Base-by-base conservation (phyloP, 1,140 invertebrate species). In the Araneus ventricosus region DNA sequence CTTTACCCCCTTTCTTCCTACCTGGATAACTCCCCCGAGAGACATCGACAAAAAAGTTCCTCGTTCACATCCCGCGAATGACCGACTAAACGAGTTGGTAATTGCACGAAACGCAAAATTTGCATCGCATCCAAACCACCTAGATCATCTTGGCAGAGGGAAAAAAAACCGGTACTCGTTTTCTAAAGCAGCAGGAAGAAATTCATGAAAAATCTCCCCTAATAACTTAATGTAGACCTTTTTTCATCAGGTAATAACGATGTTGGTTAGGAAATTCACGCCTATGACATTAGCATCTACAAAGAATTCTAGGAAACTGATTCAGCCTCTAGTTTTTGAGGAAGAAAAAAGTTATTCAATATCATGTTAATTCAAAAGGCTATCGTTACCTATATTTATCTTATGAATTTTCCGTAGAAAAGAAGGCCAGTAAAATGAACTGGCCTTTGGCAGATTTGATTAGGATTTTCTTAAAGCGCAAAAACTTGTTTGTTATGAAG, bases 71-170 rank as follows among this genome's bases (percentile, higher is more conserved):
- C 67, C 67, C 30, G 67, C 37, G 70, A 75, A 30, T 30, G 70
- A 75, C 70, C 70, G 70, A 75, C 27, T 37, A 75, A 75, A 75
- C 27, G 67, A 75, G 70, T 75, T 37, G 70, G 34, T 75, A 75
- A 75, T 75, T 75, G 20, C 30, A 75, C 14, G 30, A 5, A 17
- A 52, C 10, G 6, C 4, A 75, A 75, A 75, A 75, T 75, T 75
- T 75, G 34, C 70, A 75, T 75, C 27, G 27, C 17, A 34, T 75
- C 27, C 17, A 75, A 37, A 75, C 17, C 70, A 30, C 70, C 70
- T 75, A 30, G 70, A 20, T 27, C 70, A 37, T 75, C 20, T 20
- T 20, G 10, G 30, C 4, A 37, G 45, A 8, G 17, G n/a, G 45
- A 52, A 52, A 52, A 52, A 52, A 17, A 75, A 75, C 70, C 70